phyloP scores from a whole-genome alignment of 2,113 vertebrate genomes.

The Struthidea cinerea region DNA sequence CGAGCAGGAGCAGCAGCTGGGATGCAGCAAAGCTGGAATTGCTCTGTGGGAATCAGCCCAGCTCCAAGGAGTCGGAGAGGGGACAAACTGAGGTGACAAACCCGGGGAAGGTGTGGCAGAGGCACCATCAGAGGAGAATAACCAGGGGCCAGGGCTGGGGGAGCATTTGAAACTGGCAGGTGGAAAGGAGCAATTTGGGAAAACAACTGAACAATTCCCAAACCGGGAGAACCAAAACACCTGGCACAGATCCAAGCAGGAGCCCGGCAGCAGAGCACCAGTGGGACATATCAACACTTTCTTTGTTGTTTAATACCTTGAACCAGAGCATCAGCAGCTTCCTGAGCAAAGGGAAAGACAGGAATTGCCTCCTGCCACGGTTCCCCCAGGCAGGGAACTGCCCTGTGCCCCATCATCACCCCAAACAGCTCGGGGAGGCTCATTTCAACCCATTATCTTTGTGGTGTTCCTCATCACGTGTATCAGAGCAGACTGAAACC shows the following conservation, averaged over 20 bases:
- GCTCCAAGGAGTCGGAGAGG: not conserved
- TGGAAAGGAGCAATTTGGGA: not conserved
- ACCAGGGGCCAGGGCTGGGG: not conserved
- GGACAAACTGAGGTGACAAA: not conserved
- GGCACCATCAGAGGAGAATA: not conserved
- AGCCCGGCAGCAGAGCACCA: not conserved
- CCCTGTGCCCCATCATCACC: not conserved
- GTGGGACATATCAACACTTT: fast-evolving
- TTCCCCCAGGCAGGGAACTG: not conserved
- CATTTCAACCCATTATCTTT: too few species aligned
- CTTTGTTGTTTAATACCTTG: not conserved
- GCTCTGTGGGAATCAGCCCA: not conserved
- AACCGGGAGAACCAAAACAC: not conserved
- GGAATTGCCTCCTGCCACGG: not conserved
- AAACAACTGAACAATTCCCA: not conserved
- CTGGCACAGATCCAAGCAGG: not conserved
- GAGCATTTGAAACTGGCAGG: not conserved
- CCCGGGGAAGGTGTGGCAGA: not conserved
- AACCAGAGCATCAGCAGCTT: not conserved
- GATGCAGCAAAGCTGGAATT: not conserved
- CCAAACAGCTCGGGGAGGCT: not conserved
- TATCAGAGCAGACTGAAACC: not conserved
- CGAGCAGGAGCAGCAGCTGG: not conserved
- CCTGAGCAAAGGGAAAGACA: not conserved
- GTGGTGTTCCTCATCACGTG: not conserved